Evolutionary conservation across 2,797 vertebrate species (phyloP).

Genomic region (Coregonus sp.): DNA sequence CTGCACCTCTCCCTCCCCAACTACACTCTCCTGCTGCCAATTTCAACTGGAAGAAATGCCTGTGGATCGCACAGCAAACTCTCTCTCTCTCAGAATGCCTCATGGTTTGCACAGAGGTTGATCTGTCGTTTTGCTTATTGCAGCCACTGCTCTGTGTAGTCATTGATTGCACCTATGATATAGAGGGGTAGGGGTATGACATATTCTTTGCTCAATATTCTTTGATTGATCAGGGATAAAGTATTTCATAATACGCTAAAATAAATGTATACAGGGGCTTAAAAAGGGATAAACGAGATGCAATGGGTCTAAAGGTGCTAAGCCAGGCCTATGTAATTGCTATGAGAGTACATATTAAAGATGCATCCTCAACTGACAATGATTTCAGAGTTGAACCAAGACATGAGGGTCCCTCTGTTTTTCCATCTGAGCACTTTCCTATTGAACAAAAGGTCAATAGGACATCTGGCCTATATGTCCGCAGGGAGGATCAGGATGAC

Average conservation of each 20-base stretch:
- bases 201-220: background rate
- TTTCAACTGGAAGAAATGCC: slow-evolving; percentile 25
- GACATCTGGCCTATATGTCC: background rate
- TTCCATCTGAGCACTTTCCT: slow-evolving; percentile 3
- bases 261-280: background rate
- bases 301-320: background rate
- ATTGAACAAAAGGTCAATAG: background rate
- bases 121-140: background rate
- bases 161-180: background rate
- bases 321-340: background rate
- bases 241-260: background rate
- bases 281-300: background rate
- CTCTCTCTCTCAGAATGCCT: slow-evolving; percentile 15
- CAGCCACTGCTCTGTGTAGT: background rate
- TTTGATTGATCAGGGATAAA: background rate
- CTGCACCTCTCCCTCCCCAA: slow-evolving; percentile 6
- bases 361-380: background rate
- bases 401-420: background rate
- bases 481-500: background rate
- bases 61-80: slow-evolving; percentile 20
- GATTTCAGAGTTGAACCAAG: background rate
- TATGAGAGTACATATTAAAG: background rate
- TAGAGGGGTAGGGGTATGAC: background rate
- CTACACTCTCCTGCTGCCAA: slow-evolving; percentile 4
- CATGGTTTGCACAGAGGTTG: slow-evolving; percentile 11